These are phyloP conservation scores for Anastatus disparis DNA, from an alignment of 1,140 invertebrate species.

Conservation along the genomic window DNA sequence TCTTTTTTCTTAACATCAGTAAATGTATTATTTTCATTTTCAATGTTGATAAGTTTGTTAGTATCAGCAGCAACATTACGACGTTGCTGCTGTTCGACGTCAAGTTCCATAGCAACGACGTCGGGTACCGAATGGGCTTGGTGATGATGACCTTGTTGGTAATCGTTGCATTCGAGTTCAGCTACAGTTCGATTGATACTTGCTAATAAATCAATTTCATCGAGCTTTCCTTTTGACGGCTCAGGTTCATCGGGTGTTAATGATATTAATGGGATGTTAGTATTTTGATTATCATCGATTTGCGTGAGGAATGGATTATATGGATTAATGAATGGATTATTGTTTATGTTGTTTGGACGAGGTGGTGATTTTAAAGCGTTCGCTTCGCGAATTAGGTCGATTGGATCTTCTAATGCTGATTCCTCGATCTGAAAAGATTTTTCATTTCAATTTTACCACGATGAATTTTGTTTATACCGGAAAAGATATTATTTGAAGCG, in stretches of 20 bases:
- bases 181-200: slow-evolving; percentile 49
- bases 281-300: slow-evolving; percentile 5
- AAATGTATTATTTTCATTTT: not conserved
- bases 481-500: no score
- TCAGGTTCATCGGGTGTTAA: not conserved
- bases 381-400: slow-evolving; percentile 62
- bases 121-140: slow-evolving; percentile 57
- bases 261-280: not conserved
- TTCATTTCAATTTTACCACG: not conserved
- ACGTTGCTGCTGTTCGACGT: not conserved
- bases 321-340: no score
- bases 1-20: slow-evolving; percentile 57
- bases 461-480: no score
- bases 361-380: slow-evolving; percentile 49
- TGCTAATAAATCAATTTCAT: slow-evolving; percentile 63
- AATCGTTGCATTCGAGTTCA: not conserved
- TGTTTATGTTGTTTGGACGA: no score
- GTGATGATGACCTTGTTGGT: slow-evolving; percentile 55
- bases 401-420: slow-evolving; percentile 53
- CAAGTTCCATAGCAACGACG: slow-evolving; percentile 58
- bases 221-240: slow-evolving; percentile 49
- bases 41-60: not conserved
- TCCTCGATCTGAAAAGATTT: slow-evolving; percentile 53
- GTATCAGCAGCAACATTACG: no score
- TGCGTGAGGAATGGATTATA: no score